Conservation (phyloP, 1,140 invertebrate species). For the Helicoverpa armigera region DNA sequence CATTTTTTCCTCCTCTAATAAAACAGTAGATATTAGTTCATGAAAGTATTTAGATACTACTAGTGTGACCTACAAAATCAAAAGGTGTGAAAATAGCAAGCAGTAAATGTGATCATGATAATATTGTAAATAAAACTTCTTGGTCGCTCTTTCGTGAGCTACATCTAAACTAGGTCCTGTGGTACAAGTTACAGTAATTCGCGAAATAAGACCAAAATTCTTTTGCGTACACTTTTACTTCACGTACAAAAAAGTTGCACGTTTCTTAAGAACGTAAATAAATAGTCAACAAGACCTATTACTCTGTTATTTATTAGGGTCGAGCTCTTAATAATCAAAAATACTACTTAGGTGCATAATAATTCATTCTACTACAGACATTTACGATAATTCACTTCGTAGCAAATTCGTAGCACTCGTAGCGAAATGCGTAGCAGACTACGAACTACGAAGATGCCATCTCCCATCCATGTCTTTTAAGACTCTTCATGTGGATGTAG, state of each 20-base stretch:
- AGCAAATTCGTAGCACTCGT: neutral
- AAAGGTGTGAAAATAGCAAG: neutral
- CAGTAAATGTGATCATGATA: constrained; percentile 21
- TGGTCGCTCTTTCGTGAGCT: neutral
- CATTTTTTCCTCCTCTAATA: too few relatives aligned
- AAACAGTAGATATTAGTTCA: too few relatives aligned
- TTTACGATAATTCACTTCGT: neutral
- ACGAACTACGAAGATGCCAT: neutral
- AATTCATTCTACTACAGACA: neutral
- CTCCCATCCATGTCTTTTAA: too few relatives aligned
- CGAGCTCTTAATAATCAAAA: too few relatives aligned
- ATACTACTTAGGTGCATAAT: too few relatives aligned
- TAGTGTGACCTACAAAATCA: neutral
- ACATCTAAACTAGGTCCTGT: neutral
- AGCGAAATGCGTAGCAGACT: neutral
- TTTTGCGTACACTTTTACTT: neutral
- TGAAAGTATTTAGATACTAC: neutral
- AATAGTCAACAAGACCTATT: too few relatives aligned
- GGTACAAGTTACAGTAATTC: neutral
- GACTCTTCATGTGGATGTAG: too few relatives aligned
- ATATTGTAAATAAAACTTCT: constrained; percentile 40
- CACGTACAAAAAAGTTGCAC: too few relatives aligned
- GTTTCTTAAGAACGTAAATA: too few relatives aligned
- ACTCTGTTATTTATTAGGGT: too few relatives aligned
- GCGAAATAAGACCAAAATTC: neutral